Conservation (phyloP, 2,797 vertebrate genomes). For the Crossoptilon crossoptilon region DNA sequence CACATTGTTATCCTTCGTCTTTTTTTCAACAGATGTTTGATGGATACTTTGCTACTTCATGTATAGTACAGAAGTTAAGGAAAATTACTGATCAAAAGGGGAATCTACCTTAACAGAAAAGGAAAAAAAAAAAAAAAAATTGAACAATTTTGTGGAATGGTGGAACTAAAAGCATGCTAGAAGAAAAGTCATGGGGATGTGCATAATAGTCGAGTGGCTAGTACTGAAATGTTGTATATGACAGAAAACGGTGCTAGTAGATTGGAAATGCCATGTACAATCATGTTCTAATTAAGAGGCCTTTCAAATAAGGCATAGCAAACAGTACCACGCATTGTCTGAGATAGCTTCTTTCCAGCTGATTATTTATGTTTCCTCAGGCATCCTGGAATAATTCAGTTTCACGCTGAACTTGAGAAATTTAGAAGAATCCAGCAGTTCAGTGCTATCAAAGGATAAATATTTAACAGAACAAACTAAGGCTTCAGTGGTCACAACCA, state of each 20-base stretch:
- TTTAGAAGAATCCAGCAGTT: neutral
- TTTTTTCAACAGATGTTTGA: neutral
- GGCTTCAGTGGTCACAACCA: neutral
- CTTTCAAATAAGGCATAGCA: neutral
- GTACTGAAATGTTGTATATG: neutral
- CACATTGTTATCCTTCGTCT: neutral
- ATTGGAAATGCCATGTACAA: neutral
- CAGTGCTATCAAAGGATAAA: neutral
- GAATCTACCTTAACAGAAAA: rapidly evolving
- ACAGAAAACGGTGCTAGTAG: neutral
- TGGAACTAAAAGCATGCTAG: neutral
- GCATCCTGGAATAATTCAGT: neutral
- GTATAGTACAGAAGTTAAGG: neutral
- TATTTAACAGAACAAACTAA: neutral
- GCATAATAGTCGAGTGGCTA: neutral
- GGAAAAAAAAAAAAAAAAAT: neutral
- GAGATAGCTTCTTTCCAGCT: neutral
- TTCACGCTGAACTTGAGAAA: neutral
- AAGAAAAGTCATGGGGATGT: neutral
- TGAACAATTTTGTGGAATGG: neutral
- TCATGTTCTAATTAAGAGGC: neutral
- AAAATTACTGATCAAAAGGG: neutral
- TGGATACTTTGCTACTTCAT: neutral
- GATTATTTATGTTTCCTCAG: neutral
- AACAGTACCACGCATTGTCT: neutral